Percentiles rank a stretch among this genome's conserved stretches.
These are phyloP conservation scores for Antigone vipio DNA, from an alignment of 2,113 vertebrate genomes.

Conservation along the genomic window DNA sequence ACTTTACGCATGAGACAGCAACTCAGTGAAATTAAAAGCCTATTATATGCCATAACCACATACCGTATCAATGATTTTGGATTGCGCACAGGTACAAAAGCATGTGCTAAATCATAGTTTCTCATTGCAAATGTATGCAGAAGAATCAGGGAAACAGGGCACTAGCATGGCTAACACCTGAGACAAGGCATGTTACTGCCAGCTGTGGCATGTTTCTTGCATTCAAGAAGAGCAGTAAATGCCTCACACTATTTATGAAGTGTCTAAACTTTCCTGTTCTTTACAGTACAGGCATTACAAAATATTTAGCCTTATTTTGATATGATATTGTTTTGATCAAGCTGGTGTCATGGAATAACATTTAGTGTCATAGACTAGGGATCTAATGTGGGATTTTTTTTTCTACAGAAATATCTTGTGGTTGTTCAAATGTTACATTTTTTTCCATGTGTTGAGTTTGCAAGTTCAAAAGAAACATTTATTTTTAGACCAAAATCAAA, in stretches of 20 bases:
- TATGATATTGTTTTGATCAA: background rate
- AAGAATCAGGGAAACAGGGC: background rate
- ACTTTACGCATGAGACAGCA: background rate
- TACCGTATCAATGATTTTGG: background rate
- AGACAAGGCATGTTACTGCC: background rate
- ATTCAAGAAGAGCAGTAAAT: background rate
- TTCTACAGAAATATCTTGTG: background rate
- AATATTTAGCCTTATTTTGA: background rate
- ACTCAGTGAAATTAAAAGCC: background rate
- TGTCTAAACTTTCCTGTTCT: background rate
- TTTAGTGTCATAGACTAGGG: background rate
- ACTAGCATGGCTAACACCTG: background rate
- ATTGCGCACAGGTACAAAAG: background rate
- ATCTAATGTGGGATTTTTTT: background rate
- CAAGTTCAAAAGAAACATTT: background rate
- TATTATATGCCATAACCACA: background rate
- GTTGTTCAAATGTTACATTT: background rate
- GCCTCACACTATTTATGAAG: background rate
- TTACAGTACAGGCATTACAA: background rate
- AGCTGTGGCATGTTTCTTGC: background rate
- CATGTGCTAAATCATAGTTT: rapidly evolving
- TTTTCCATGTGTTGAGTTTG: background rate
- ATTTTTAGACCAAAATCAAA: background rate
- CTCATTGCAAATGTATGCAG: background rate
- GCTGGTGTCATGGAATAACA: background rate